Percentiles rank a stretch among this genome's conserved stretches.
Conservation (phyloP, 2,888 invertebrate genomes). For the Sesia bembeciformis region DNA sequence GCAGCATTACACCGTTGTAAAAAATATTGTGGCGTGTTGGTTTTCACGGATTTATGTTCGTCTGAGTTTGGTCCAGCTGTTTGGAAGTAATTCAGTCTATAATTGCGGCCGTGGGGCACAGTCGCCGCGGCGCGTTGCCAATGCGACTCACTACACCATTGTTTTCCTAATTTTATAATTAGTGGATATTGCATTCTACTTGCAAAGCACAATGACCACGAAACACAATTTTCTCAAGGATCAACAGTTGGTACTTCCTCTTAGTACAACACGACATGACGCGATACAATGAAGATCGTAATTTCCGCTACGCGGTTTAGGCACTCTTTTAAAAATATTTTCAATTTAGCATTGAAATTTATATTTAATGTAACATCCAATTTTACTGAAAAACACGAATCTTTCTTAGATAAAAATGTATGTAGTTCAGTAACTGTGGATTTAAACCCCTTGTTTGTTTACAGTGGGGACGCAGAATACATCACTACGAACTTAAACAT, state of each 20-base stretch:
- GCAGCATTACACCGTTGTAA: too few relatives aligned
- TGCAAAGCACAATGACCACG: constrained; percentile 29
- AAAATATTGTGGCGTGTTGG: too few relatives aligned
- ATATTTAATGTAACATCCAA: too few relatives aligned
- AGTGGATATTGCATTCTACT: constrained; percentile 44
- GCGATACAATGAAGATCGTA: constrained; percentile 10
- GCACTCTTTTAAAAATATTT: background rate
- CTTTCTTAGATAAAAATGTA: too few relatives aligned
- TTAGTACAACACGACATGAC: constrained; percentile 3
- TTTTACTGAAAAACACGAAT: too few relatives aligned
- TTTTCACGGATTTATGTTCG: too few relatives aligned
- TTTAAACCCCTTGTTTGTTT: background rate
- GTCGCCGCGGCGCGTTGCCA: constrained; percentile 16
- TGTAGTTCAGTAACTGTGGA: too few relatives aligned
- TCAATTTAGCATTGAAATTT: too few relatives aligned
- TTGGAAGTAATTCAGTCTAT: background rate
- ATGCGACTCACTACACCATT: constrained; percentile 25
- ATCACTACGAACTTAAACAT: constrained; percentile 56
- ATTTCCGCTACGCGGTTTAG: constrained; percentile 6
- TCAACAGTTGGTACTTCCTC: constrained; percentile 18
- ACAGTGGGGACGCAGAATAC: constrained; percentile 60
- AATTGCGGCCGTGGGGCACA: background rate
- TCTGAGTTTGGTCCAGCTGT: too few relatives aligned
- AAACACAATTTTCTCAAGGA: constrained; percentile 26
- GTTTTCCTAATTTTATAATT: constrained; percentile 32